Evolutionary conservation across 2,888 invertebrate genomes (phyloP), one percentile per base, ranked within the genome.

Genomic region (Sclerodermus sp.): DNA sequence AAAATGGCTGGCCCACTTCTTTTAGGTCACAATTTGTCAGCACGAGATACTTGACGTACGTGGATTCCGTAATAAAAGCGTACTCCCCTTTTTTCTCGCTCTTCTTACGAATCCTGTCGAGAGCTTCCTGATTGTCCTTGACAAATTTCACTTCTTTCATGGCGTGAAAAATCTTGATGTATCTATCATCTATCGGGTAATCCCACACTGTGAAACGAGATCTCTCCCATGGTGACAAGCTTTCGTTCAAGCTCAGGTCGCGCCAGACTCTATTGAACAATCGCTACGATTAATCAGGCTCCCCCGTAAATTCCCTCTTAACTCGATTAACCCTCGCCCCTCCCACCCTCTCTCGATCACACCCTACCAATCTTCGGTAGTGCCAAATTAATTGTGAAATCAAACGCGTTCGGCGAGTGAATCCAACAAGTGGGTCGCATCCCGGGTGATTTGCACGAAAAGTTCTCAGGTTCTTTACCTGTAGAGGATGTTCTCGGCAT

Each of bases 121-220:
- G 80, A 0, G 96, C 97, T 59, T 90, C 91, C 0, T 90, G 87
- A 36, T 91, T 83, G 2, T 85, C 84, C 29, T 84, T 82, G 0
- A 97, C 97, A 10, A 97, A 83, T 0, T 85, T 86, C 0, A 95
- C 91, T 63, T 88, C 87, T 57, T 79, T 79, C 94, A 97, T 98
- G 0, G 93, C 93, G 74, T 96, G 93, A 92, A 96, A 96, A 90
- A 99, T 96, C 80, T 97, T 98, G 36, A 96, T 97, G 78, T 95
- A 98, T 73, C 95, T 97, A 79, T 98, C 96, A 69, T 95, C 95
- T 0, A 98, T 96, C 0, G 98, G 98, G 76, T 98, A 98, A 76
- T 98, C 97, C 97, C 97, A 98, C 0, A 98, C 98, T 0, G 98
- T 97, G 13, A 97, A 79, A 76, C 96, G 93, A 0, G 96, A 92